These are phyloP conservation scores for Speoplatyrhinus poulsoni DNA, from an alignment of 2,113 vertebrate genomes.

Conservation along the genomic window DNA sequence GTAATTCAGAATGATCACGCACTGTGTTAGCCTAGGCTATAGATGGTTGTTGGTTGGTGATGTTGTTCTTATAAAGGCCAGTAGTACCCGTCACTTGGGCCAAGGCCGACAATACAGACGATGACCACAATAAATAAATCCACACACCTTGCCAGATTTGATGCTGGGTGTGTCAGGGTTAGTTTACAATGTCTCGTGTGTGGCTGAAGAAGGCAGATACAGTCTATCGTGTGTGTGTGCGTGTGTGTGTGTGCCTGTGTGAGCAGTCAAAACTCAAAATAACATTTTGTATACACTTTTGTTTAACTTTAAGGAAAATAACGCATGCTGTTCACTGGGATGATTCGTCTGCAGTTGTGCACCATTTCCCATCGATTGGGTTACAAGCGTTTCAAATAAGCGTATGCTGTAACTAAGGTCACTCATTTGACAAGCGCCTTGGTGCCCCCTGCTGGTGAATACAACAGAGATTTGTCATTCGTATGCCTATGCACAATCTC, in stretches of 20 bases:
- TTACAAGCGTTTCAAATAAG: neutral
- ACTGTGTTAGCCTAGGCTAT: neutral
- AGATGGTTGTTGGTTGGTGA: slow-evolving; percentile 48
- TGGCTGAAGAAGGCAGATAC: too few species aligned
- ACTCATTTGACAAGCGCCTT: slow-evolving; percentile 30
- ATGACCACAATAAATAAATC: neutral
- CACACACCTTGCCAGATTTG: neutral
- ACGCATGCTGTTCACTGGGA: too few species aligned
- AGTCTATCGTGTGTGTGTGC: neutral
- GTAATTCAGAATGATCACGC: slow-evolving; percentile 23
- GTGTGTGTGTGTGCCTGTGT: neutral
- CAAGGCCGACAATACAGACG: slow-evolving; percentile 24
- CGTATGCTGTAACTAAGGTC: slow-evolving; percentile 34
- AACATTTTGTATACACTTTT: too few species aligned
- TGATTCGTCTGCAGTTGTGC: neutral
- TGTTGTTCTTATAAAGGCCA: slow-evolving; percentile 8
- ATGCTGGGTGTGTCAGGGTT: neutral
- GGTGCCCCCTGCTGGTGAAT: slow-evolving; percentile 49
- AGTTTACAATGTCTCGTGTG: neutral
- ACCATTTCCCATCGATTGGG: too few species aligned
- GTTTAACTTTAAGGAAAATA: too few species aligned
- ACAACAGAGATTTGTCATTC: neutral
- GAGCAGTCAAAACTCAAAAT: too few species aligned
- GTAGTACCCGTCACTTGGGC: slow-evolving; percentile 18
- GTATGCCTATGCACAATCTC: neutral